phyloP scores from a whole-genome alignment of 2,888 invertebrate genomes.

The Dimorphilus gyrociliatus region DNA sequence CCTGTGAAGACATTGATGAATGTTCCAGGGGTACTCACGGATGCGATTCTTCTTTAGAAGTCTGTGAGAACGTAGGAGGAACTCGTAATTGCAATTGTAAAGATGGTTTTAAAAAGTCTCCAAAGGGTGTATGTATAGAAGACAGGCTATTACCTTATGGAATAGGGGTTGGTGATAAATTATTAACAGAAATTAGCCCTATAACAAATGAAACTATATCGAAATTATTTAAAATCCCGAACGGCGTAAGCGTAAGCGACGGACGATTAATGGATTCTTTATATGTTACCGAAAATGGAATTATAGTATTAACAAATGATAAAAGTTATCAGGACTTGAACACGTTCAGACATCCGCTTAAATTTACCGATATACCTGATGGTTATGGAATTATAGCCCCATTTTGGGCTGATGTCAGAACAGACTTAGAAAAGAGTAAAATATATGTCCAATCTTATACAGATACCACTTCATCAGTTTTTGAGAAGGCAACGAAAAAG shows the following conservation, averaged over 20 bases:
- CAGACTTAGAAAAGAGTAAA: too few relatives aligned
- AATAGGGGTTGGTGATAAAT: constrained; percentile 2
- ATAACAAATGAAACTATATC: constrained; percentile 3
- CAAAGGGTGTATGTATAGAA: constrained; percentile 2
- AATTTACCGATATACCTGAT: background rate
- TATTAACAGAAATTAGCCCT: background rate
- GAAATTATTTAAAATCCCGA: constrained; percentile 1
- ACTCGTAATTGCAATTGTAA: constrained; percentile 4
- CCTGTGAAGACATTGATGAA: constrained; percentile 2
- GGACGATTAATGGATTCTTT: background rate
- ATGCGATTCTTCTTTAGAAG: constrained; percentile 2
- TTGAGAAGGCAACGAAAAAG: too few relatives aligned
- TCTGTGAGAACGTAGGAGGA: constrained; percentile 5
- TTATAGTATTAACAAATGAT: constrained; percentile 3
- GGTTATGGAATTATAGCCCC: constrained; percentile 4
- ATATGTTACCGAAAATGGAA: constrained; percentile 5
- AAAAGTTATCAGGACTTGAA: background rate
- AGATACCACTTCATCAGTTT: too few relatives aligned
- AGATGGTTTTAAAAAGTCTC: constrained; percentile 3
- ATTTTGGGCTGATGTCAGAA: constrained; percentile 7
- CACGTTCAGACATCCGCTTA: constrained; percentile 2
- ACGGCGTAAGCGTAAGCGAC: background rate
- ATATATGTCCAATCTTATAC: too few relatives aligned
- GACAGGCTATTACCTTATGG: constrained; percentile 6
- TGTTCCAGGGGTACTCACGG: background rate